These are phyloP conservation scores for Elysia chlorotica DNA, from an alignment of 1,140 invertebrate genomes.

Conservation along the genomic window DNA sequence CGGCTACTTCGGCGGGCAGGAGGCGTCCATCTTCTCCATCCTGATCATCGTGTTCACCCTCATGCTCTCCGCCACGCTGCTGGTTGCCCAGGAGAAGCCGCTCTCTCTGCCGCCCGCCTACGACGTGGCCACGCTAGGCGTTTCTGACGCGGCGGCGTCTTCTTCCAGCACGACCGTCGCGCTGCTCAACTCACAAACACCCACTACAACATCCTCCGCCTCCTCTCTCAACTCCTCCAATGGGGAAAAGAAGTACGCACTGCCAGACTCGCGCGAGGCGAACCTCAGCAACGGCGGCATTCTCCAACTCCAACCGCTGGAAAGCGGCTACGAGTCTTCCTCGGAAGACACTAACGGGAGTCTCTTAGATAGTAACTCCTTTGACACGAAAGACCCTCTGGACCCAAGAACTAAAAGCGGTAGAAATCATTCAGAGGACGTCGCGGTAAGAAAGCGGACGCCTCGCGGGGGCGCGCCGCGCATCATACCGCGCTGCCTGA, in stretches of 20 bases:
- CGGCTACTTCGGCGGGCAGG: slow-evolving; percentile 53
- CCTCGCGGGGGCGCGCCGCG: not conserved
- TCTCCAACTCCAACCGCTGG: too few relatives aligned
- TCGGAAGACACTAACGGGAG: not conserved
- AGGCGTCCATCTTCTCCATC: slow-evolving; percentile 54
- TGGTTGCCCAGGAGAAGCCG: slow-evolving; percentile 48
- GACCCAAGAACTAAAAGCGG: not conserved
- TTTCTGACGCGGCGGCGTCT: too few relatives aligned
- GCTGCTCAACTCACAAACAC: not conserved
- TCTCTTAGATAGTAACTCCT: too few relatives aligned
- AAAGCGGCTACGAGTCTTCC: slow-evolving; percentile 26
- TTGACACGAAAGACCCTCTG: too few relatives aligned
- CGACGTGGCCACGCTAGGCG: too few relatives aligned
- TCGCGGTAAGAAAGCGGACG: too few relatives aligned
- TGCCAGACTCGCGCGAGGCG: too few relatives aligned
- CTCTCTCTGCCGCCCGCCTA: slow-evolving; percentile 12
- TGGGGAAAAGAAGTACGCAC: not conserved
- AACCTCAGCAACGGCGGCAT: too few relatives aligned
- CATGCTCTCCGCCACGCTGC: slow-evolving; percentile 46
- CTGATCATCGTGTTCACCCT: slow-evolving; percentile 53
- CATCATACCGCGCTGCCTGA: slow-evolving; percentile 11
- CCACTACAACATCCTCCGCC: not conserved
- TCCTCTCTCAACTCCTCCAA: not conserved
- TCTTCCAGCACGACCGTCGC: slow-evolving; percentile 1
- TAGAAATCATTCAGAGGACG: not conserved